phyloP scores from a whole-genome alignment of 2,113 vertebrate genomes.

The Elaphurus davidianus region DNA sequence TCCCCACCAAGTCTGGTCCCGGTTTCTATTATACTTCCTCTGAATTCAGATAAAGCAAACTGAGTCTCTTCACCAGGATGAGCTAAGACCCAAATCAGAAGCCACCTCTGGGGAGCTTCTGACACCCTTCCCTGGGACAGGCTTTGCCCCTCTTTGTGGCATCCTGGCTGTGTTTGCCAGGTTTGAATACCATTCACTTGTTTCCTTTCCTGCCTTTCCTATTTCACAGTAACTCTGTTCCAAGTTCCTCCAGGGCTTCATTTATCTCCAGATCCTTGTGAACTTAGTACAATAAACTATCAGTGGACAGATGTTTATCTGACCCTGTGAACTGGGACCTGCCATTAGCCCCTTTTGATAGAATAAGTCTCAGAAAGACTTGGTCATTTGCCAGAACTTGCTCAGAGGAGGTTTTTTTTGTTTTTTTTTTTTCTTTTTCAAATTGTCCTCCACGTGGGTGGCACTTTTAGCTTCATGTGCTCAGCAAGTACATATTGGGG shows the following conservation, averaged over 20 bases:
- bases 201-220: background rate
- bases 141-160: background rate
- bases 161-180: background rate
- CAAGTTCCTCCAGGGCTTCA: background rate
- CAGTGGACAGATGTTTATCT: background rate
- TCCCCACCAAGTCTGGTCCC: background rate
- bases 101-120: background rate
- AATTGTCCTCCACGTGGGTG: background rate
- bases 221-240: background rate
- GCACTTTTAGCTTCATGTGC: background rate
- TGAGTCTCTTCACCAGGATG: background rate
- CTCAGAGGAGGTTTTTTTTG: background rate
- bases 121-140: background rate
- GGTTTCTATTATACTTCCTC: constrained; percentile 9
- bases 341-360: background rate
- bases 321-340: background rate
- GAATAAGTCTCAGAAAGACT: background rate
- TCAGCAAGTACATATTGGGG: background rate
- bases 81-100: background rate
- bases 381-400: background rate
- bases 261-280: background rate
- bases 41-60: background rate
- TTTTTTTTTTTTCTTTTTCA: background rate
- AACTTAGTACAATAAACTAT: too few relatives aligned
- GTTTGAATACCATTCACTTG: background rate